These are phyloP conservation scores for Conistra vaccinii DNA, from an alignment of 2,888 invertebrate species.

Conservation along the genomic window DNA sequence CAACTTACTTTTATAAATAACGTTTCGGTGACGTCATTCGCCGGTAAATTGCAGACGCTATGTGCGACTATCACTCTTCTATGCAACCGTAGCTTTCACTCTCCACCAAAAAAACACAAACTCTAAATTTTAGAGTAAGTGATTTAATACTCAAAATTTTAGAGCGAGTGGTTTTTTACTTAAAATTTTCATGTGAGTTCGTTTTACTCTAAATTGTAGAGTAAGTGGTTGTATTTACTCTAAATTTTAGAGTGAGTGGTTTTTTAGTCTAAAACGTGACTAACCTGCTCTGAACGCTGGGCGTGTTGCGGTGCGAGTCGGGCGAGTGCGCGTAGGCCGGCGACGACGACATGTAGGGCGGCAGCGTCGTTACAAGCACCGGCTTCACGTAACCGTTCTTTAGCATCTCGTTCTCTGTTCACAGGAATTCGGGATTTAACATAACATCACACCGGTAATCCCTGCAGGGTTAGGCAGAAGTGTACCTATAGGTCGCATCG, in stretches of 20 bases:
- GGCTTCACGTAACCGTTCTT: slow-evolving; percentile 97
- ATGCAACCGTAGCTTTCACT: background rate
- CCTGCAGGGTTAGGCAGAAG: background rate
- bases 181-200: background rate
- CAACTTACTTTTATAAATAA: too few relatives aligned
- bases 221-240: background rate
- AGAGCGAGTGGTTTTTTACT: background rate
- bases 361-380: slow-evolving; percentile 95
- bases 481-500: too few relatives aligned
- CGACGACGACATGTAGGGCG: slow-evolving; percentile 93
- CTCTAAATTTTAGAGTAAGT: background rate
- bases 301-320: slow-evolving; percentile 94
- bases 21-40: background rate
- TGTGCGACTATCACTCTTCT: background rate
- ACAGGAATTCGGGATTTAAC: background rate
- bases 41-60: background rate
- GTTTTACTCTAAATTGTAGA: background rate
- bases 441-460: background rate
- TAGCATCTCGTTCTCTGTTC: slow-evolving; percentile 88
- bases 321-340: slow-evolving; percentile 92
- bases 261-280: slow-evolving; percentile 22
- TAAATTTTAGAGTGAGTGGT: background rate
- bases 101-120: background rate
- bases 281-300: slow-evolving; percentile 94
- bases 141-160: too few relatives aligned